Evolutionary conservation across 2,113 vertebrate genomes (phyloP).

Genomic region (Trematomus loennbergii): DNA sequence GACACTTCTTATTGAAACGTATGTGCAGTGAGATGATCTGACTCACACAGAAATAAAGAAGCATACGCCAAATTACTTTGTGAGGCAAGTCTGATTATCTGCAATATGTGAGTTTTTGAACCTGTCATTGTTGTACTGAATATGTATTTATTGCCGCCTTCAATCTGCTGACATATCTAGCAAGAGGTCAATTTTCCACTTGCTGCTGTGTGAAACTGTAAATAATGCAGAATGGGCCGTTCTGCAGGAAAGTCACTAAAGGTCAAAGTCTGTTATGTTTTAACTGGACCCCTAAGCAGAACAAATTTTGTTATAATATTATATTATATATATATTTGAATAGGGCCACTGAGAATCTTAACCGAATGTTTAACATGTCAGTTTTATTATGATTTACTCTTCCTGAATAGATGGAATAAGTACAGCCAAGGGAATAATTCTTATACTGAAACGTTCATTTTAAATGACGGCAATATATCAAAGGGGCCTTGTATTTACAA

Average conservation of each 20-base stretch:
- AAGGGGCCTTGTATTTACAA: conserved; percentile 2
- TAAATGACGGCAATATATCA: conserved; percentile 23
- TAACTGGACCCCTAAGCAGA: conserved; percentile 22
- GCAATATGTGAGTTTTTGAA: not conserved
- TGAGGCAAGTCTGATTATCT: not conserved
- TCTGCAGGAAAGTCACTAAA: conserved; percentile 44
- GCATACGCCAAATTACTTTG: not conserved
- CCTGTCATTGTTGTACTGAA: not conserved
- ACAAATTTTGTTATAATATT: conserved; percentile 8
- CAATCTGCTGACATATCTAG: conserved; percentile 5
- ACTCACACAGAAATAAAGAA: not conserved
- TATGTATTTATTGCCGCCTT: too few relatives aligned
- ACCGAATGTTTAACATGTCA: conserved; percentile 11
- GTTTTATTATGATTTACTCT: conserved; percentile 27
- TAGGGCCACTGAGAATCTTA: not conserved
- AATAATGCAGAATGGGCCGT: conserved; percentile 43
- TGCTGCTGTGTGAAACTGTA: conserved; percentile 34
- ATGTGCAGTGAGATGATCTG: conserved; percentile 17
- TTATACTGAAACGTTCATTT: not conserved
- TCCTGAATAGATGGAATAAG: conserved; percentile 1
- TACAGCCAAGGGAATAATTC: conserved; percentile 12
- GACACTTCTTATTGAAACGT: conserved; percentile 16
- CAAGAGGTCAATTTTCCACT: conserved; percentile 39
- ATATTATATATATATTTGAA: not conserved
- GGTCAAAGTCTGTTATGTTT: conserved; percentile 36